A percentile compares a stretch with the other conserved stretches of the same genome.
Conservation (phyloP, 2,113 vertebrate genomes). For the Eubucco bourcierii region DNA sequence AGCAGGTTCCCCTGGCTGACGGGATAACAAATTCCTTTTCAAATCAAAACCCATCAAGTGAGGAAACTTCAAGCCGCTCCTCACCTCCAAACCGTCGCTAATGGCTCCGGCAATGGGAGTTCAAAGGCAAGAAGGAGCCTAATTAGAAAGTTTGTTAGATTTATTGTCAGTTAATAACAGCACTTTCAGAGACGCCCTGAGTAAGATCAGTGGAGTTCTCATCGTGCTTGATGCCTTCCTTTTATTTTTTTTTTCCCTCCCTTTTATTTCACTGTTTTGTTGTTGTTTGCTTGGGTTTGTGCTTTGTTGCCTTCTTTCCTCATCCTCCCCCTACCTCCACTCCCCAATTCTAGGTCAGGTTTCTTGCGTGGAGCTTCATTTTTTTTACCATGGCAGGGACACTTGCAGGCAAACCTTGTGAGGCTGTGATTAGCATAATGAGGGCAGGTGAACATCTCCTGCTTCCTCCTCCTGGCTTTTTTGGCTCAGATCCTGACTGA, state of each 20-base stretch:
- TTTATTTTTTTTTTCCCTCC: too few species aligned
- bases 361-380: neutral
- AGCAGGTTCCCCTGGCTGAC: neutral
- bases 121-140: slow-evolving; percentile 14
- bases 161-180: slow-evolving; percentile 2
- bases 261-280: neutral
- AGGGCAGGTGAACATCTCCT: neutral
- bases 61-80: neutral
- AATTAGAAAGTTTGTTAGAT: slow-evolving; percentile 1
- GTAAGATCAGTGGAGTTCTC: neutral
- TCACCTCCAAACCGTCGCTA: neutral
- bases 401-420: neutral
- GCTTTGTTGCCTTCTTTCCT: neutral
- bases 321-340: too few species aligned
- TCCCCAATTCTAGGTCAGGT: neutral
- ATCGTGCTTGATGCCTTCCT: neutral
- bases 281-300: neutral
- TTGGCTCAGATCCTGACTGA: fast-evolving
- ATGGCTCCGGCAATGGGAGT: neutral
- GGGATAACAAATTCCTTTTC: neutral
- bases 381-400: fast-evolving
- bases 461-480: neutral
- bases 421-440: neutral
- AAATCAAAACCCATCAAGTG: neutral
- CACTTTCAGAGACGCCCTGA: neutral